Evolutionary conservation across 2,113 vertebrate species (phyloP).

Genomic region (Vombatus ursinus): DNA sequence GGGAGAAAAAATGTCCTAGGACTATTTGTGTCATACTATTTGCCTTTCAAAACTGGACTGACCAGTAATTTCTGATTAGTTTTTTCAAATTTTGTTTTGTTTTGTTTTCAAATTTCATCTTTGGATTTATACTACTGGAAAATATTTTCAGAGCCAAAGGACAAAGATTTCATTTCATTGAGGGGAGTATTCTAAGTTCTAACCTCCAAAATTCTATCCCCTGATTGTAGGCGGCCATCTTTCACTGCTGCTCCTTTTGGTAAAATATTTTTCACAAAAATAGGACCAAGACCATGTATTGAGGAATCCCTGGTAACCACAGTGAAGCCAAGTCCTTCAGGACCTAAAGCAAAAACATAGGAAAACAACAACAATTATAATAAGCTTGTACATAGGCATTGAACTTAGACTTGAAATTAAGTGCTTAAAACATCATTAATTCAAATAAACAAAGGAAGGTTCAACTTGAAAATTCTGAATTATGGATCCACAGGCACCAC

Average conservation of each 20-base stretch:
- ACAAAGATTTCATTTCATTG: conserved; percentile 55
- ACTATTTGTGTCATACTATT: neutral
- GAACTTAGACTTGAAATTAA: neutral
- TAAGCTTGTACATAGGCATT: conserved; percentile 20
- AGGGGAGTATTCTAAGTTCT: conserved; percentile 41
- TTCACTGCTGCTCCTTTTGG: conserved; percentile 96
- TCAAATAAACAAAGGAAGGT: neutral
- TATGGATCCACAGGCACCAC: neutral
- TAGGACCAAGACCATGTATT: conserved; percentile 93
- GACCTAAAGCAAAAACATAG: conserved; percentile 82
- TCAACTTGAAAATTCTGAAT: neutral
- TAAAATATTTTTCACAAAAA: conserved; percentile 98
- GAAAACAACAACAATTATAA: neutral
- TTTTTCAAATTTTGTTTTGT: conserved; percentile 22
- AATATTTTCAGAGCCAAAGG: conserved; percentile 48
- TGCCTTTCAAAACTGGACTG: neutral
- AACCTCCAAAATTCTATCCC: conserved; percentile 98
- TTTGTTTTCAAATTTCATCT: conserved; percentile 19
- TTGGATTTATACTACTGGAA: conserved; percentile 45
- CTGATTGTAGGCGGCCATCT: conserved; percentile 96
- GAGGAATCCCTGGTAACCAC: conserved; percentile 98
- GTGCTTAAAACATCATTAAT: neutral
- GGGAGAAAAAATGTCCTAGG: neutral
- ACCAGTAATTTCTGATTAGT: conserved; percentile 15
- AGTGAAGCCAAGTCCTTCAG: conserved; percentile 97